These are phyloP conservation scores for Tholera decimalis DNA, from an alignment of 2,888 invertebrate genomes.

Conservation along the genomic window DNA sequence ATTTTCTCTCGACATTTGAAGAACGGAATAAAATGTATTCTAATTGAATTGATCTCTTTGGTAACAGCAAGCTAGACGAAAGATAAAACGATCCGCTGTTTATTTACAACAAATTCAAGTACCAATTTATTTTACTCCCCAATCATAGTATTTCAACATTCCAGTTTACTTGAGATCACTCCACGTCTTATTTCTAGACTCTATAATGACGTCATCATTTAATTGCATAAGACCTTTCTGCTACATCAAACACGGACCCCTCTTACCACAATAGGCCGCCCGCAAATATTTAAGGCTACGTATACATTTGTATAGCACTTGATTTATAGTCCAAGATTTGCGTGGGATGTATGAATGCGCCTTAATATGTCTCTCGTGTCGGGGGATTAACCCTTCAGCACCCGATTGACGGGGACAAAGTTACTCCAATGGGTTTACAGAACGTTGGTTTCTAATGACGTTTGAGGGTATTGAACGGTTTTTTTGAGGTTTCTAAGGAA, in stretches of 20 bases:
- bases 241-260: constrained; percentile 5
- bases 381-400: constrained; percentile 65
- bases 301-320: constrained; percentile 51
- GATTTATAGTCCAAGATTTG: constrained; percentile 65
- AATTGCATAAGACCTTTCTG: neutral
- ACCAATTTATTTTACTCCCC: neutral
- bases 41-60: no score
- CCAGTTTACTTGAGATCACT: neutral
- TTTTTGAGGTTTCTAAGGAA: neutral
- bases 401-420: constrained; percentile 64
- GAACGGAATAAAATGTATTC: no score
- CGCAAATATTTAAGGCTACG: constrained; percentile 43
- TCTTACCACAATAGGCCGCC: constrained; percentile 12
- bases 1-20: no score
- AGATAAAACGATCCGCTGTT: no score
- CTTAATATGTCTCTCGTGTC: constrained; percentile 66
- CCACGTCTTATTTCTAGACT: neutral
- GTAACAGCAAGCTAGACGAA: neutral
- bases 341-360: constrained; percentile 62
- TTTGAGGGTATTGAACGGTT: constrained; percentile 39
- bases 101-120: no score
- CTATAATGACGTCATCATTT: neutral
- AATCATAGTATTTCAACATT: neutral
- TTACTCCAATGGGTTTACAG: constrained; percentile 49
- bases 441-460: constrained; percentile 43